Evolutionary conservation across 1,140 invertebrate species (phyloP), one percentile per base, ranked within the genome.

Genomic region (Scaptomyza pallida): DNA sequence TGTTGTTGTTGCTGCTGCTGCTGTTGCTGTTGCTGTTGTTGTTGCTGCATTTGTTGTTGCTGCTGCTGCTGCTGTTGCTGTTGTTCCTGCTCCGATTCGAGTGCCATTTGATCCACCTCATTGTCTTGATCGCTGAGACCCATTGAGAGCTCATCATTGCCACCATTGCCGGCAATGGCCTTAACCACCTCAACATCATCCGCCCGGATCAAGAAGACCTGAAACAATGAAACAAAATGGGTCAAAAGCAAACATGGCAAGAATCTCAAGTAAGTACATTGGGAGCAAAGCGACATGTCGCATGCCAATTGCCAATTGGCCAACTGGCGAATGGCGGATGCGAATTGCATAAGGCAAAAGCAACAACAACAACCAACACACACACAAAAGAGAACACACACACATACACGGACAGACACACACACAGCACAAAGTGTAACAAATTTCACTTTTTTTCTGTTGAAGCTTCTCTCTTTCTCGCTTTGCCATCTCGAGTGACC

Each of bases 141-240:
- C 41, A 81, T 59, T 19, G 75, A 59, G 55, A 82, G 63, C 55
- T 91, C 90, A 37, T 91, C 91, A 10, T 90, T 89, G 17, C 61
- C 72, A 16, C 10, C 26, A 3, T 60, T 61, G 26, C 89, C 81
- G 9, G 93, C 88, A 35, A 94, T 92, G 5, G 94, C 93, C 88
- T 95, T 94, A 2, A 94, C 93, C 5, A 94, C 94, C 69, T 95
- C 94, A 3, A 94, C 93, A 69, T 95, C 94, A 83, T 94, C 94
- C n/a, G 78, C 78, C 30, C 60, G 72, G 56, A 82, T 65, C 41
- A 69, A 54, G 40, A 59, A 63, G 50, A 75, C 67, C 82, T 88
- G 83, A 26, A 45, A 61, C 57, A 43, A 19, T 21, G 51, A 19
- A 33, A 9, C 5, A 5, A 63, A 47, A 48, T 60, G 12, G 45